Conservation (phyloP, 2,797 vertebrate species). For the Sebastes taczanowskii region DNA sequence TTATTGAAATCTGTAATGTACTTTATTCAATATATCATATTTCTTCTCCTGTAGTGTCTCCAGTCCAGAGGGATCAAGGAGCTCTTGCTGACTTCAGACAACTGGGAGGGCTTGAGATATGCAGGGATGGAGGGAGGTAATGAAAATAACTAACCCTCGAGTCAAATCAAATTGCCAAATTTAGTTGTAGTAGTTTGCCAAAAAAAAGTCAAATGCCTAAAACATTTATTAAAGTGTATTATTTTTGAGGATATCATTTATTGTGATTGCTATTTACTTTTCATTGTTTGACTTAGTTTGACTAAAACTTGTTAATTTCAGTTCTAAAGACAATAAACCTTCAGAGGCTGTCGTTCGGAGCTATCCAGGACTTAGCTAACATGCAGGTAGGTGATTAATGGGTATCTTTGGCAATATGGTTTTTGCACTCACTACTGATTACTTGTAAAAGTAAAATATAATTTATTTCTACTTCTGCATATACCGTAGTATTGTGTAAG, state of each 20-base stretch:
- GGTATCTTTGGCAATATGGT: neutral
- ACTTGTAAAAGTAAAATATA: neutral
- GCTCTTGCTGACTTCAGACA: slow-evolving; percentile 90
- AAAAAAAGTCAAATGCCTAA: too few relatives aligned
- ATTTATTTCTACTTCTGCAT: neutral
- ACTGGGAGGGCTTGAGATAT: slow-evolving; percentile 80
- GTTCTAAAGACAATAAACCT: slow-evolving; percentile 90
- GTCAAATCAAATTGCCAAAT: neutral
- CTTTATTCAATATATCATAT: neutral
- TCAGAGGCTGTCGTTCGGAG: slow-evolving; percentile 81
- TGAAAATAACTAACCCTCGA: neutral
- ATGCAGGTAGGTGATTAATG: slow-evolving; percentile 81
- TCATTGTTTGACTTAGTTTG: neutral
- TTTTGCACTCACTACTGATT: neutral
- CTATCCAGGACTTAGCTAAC: slow-evolving; percentile 79
- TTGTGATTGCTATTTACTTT: neutral
- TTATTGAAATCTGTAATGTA: neutral
- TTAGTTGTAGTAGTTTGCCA: too few relatives aligned
- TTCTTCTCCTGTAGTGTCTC: slow-evolving; percentile 79
- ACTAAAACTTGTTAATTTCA: slow-evolving; percentile 58
- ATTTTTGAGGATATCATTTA: neutral
- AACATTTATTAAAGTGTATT: neutral
- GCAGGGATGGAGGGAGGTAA: slow-evolving; percentile 88
- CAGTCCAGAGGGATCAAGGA: slow-evolving; percentile 87
- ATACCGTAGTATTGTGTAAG: neutral